Percentiles rank a stretch among this genome's conserved stretches.
These are phyloP conservation scores for Carposina sasakii DNA, from an alignment of 1,140 invertebrate genomes.

Conservation along the genomic window DNA sequence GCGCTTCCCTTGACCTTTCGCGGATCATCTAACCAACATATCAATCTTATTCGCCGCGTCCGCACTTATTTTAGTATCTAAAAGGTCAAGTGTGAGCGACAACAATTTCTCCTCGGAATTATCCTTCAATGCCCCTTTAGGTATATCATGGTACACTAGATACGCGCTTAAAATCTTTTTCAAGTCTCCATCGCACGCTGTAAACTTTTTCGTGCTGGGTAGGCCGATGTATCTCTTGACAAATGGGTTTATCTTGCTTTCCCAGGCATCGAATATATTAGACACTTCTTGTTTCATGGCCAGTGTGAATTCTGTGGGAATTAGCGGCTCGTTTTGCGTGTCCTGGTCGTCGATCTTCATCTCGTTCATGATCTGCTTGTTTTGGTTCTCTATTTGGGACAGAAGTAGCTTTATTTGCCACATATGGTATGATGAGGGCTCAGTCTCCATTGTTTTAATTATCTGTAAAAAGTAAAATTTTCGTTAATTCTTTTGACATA, in stretches of 20 bases:
- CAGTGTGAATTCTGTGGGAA: conserved; percentile 56
- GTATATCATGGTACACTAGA: conserved; percentile 76
- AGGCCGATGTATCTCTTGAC: conserved; percentile 68
- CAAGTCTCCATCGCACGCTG: conserved; percentile 32
- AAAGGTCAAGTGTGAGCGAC: too few relatives aligned
- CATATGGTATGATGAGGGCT: conserved; percentile 71
- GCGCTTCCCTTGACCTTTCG: too few relatives aligned
- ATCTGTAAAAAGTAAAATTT: conserved; percentile 61
- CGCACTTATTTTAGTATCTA: conserved; percentile 38
- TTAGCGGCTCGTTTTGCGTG: conserved; percentile 37
- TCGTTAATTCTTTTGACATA: too few relatives aligned
- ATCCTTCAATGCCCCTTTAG: conserved; percentile 52
- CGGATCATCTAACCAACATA: conserved; percentile 56
- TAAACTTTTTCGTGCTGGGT: conserved; percentile 35
- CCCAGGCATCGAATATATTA: conserved; percentile 73
- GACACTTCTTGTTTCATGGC: conserved; percentile 75
- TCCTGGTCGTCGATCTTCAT: conserved; percentile 46
- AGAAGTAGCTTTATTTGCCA: conserved; percentile 80
- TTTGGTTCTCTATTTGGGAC: conserved; percentile 62
- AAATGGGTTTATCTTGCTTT: conserved; percentile 62
- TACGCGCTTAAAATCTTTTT: conserved; percentile 72
- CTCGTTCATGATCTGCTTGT: conserved; percentile 24
- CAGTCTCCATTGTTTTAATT: conserved; percentile 57
- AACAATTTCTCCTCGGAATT: conserved; percentile 42
- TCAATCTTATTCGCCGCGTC: conserved; percentile 47